These are phyloP conservation scores for Acanthosepion esculentum DNA, from an alignment of 2,888 invertebrate genomes.

Conservation along the genomic window DNA sequence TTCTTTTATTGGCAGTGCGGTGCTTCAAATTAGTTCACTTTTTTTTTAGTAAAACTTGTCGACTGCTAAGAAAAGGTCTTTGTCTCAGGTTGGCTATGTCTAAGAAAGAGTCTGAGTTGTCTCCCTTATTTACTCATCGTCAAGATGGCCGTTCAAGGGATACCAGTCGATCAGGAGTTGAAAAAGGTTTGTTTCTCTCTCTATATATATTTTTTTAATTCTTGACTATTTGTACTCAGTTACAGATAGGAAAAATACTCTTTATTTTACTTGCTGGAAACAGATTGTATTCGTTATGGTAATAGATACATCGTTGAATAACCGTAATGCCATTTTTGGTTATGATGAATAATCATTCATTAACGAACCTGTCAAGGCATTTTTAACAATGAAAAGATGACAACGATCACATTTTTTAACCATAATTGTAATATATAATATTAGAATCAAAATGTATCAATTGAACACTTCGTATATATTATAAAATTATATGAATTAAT, in stretches of 20 bases:
- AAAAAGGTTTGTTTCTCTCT: slow-evolving; percentile 48
- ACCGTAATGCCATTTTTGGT: background rate
- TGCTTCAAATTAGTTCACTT: too few relatives aligned
- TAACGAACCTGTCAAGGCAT: too few relatives aligned
- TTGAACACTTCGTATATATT: background rate
- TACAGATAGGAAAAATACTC: background rate
- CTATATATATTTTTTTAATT: background rate
- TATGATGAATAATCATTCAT: too few relatives aligned
- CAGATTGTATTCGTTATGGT: background rate
- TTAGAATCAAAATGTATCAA: background rate
- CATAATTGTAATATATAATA: background rate
- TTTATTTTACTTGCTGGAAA: background rate
- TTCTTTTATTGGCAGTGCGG: too few relatives aligned
- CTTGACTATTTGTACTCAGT: background rate
- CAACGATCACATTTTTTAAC: too few relatives aligned
- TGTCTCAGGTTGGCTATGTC: background rate
- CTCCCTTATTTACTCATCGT: background rate
- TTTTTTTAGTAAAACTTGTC: too few relatives aligned
- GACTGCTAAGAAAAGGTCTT: background rate
- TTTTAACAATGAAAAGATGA: too few relatives aligned
- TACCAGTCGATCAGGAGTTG: slow-evolving; percentile 51
- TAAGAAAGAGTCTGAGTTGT: background rate
- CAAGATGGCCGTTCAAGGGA: slow-evolving; percentile 48
- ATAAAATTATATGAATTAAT: background rate
- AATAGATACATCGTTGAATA: background rate